phyloP scores from a whole-genome alignment of 2,797 vertebrate species.

The Sebastes diaconus region DNA sequence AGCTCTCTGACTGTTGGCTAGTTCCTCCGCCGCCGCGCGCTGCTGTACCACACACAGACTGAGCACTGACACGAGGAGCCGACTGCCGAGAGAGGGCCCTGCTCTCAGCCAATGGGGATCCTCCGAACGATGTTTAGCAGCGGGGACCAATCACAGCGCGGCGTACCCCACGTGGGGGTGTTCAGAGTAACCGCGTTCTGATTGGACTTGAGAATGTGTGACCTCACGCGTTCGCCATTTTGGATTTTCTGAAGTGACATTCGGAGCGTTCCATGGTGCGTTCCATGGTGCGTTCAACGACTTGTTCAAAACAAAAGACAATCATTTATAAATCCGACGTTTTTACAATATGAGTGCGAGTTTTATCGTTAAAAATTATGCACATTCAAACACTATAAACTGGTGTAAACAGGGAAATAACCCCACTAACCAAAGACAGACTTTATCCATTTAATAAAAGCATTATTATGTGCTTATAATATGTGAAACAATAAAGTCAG shows the following conservation, averaged over 20 bases:
- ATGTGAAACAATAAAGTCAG: not conserved
- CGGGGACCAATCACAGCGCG: constrained; percentile 69
- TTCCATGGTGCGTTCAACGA: constrained; percentile 68
- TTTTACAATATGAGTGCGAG: not conserved
- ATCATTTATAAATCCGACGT: constrained; percentile 67
- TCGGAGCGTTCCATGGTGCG: constrained; percentile 38
- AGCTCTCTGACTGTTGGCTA: constrained; percentile 40
- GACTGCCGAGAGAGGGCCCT: constrained; percentile 85
- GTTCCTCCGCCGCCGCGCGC: constrained; percentile 77
- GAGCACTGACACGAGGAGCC: constrained; percentile 87
- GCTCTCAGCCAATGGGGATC: constrained; percentile 80
- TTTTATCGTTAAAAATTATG: not conserved
- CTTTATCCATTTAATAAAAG: not conserved
- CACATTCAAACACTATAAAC: not conserved
- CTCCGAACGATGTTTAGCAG: constrained; percentile 61
- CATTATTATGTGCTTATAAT: not conserved
- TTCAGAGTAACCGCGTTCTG: not conserved
- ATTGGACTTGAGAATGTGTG: constrained; percentile 78
- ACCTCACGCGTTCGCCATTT: constrained; percentile 89
- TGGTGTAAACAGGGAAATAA: not conserved
- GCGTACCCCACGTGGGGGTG: constrained; percentile 86
- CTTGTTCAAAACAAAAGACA: constrained; percentile 81
- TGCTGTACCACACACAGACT: constrained; percentile 89
- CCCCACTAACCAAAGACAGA: not conserved
- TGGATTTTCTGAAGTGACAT: constrained; percentile 85